These are phyloP conservation scores for Heterotilapia buettikoferi DNA, from an alignment of 2,113 vertebrate genomes.

Conservation along the genomic window DNA sequence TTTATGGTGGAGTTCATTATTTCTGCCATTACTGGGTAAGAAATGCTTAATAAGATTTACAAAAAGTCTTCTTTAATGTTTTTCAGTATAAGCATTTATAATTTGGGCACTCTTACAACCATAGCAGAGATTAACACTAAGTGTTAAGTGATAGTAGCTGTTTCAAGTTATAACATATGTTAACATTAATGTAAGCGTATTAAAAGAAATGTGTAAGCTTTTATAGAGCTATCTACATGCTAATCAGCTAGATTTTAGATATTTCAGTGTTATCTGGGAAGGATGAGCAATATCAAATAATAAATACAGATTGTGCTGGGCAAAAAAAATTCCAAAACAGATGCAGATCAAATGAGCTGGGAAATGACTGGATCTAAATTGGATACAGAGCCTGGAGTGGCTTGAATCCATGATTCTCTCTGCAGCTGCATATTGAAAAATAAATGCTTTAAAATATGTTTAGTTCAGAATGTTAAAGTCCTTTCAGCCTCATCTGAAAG, in stretches of 20 bases:
- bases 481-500: background rate
- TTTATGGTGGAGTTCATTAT: background rate
- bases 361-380: background rate
- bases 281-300: too few relatives aligned
- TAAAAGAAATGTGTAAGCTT: background rate
- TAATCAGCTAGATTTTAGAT: background rate
- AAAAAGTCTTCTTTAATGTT: background rate
- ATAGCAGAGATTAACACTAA: background rate
- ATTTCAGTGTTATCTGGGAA: background rate
- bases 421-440: background rate
- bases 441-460: background rate
- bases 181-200: background rate
- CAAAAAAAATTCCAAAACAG: background rate
- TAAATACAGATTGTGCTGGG: too few relatives aligned
- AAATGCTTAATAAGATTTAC: background rate
- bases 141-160: background rate
- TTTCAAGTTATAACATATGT: background rate
- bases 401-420: background rate
- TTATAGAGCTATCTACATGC: background rate
- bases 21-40: background rate
- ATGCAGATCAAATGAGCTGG: background rate
- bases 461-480: background rate
- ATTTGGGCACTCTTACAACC: background rate
- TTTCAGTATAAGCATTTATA: background rate
- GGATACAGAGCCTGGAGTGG: background rate